Base-by-base conservation (phyloP, 2,888 invertebrate species). In the Xestobium rufovillosum region DNA sequence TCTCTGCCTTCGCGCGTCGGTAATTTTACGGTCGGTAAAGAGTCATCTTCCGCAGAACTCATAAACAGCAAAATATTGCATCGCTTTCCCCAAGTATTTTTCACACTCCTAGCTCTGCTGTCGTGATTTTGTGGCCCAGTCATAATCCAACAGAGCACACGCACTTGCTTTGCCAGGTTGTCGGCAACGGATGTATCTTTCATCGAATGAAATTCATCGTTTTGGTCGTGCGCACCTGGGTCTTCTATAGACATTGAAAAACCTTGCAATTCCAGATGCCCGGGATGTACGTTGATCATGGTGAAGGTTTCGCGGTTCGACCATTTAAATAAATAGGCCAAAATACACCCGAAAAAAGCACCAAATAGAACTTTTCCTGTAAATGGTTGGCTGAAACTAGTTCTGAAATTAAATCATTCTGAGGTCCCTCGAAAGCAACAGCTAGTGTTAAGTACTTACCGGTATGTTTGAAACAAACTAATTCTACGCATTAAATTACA, bases 141-240 rank as follows among this genome's bases (percentile, higher is more conserved):
- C 88, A 96, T 87, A 27, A 96, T 74, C 95, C 95, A 96, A 61
- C 95, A 96, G 0, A 96, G 70, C 0, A 96, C 81, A 31, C 86
- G 73, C 16, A 95, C 85, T 51, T 80, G 79, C 44, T 76, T 71
- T 8, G 77, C 70, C 43, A 92, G 63, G 43, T 77, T 74, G 46
- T 76, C 73, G 0, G 88, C 87, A 4, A 85, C 60, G 9, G 41
- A 38, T 28, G 58, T 64, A 56, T 81, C 82, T 53, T 85, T 84
- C 41, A 73, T 72, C 36, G 66, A 71, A 49, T 86, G 85, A 37
- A 76, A 79, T 27, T 78, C 76, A 52, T 83, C 83, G 50, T 81
- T 47, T 59, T 50, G 76, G 72, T 11, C 50, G 50, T 53, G 53
- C 4, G 37, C 34, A 3, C 69, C 70, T 3, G 70, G 60, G 44